Evolutionary conservation across 2,888 invertebrate genomes (phyloP).

Genomic region (Watsonalla binaria): DNA sequence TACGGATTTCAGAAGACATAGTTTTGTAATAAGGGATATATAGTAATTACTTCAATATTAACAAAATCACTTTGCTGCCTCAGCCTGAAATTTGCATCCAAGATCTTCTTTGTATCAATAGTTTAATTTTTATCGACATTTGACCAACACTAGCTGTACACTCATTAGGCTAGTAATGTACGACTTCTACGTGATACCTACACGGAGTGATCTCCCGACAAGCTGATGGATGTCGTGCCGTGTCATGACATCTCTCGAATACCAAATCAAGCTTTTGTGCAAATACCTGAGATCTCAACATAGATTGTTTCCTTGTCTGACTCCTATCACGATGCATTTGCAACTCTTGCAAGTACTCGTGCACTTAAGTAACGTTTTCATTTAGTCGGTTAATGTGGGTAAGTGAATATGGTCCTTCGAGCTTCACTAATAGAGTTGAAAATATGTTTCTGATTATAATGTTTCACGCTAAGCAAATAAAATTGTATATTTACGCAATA

Average conservation of each 20-base stretch:
- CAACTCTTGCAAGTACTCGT: neutral
- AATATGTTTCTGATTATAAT: no score
- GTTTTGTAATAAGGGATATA: no score
- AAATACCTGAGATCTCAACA: constrained; percentile 2
- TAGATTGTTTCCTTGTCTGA: constrained; percentile 3
- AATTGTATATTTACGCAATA: no score
- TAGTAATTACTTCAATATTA: no score
- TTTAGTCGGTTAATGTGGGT: neutral
- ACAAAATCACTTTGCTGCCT: no score
- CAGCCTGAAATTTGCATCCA: neutral
- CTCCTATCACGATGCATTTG: constrained; percentile 1
- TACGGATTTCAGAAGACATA: no score
- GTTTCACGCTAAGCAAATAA: no score
- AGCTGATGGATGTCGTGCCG: constrained; percentile 53
- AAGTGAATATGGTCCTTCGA: neutral
- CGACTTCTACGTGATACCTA: constrained; percentile 50
- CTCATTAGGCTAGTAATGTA: constrained; percentile 53
- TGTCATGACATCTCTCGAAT: constrained; percentile 33
- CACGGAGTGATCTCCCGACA: constrained; percentile 39
- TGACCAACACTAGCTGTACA: constrained; percentile 2
- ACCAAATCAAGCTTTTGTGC: constrained; percentile 26
- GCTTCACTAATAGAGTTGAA: neutral
- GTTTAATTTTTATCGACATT: no score
- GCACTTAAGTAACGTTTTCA: constrained; percentile 7
- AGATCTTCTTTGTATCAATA: neutral